Evolutionary conservation across 2,113 vertebrate species (phyloP), one percentile per base, ranked within the genome.

Genomic region (Ranitomeya variabilis): DNA sequence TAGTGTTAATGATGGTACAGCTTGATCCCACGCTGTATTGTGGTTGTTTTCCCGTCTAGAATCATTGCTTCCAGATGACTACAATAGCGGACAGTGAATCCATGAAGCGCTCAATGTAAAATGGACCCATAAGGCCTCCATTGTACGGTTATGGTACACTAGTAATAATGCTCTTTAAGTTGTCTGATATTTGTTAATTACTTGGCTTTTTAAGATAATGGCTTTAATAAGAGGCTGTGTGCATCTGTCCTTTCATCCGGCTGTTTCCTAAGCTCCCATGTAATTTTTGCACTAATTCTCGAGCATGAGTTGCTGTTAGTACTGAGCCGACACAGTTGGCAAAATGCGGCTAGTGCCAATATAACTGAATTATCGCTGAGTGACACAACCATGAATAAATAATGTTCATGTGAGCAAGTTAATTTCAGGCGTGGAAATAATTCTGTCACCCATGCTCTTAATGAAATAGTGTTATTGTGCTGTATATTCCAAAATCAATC

Each of bases 241-340:
- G 11, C 51, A 77, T 52, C 18, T 54, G 51, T 78, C 37, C 69
- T 16, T 73, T 15, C 31, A 73, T 23, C 69, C 69, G 26, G 7
- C 69, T 31, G 18, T 18, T 64, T 62, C 55, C 23, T 81, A 81
- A 59, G 51, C 54, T 55, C 55, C 19, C 18, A 62, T 82, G 51
- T 64, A 37, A 8, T 82, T 82, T 62, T 59, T 16, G 23, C 51
- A 80, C 10, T 80, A 80, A 80, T 80, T 80, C n/a, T 16, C 23
- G 10, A 15, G 80, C 19, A 23, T 60, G 80, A 26, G 37, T 60
- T 62, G 11, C 54, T 37, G 23, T 62, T 81, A 62, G 18, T n/a
- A 12, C 59, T 0, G 31, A 83, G 51, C 60, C 60, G 19, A 16
- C 19, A 66, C 60, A 82, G 16, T 62, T 82, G 57, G 66, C 54